Base-by-base conservation (phyloP, 1,140 invertebrate genomes). In the Agraylea sexmaculata region DNA sequence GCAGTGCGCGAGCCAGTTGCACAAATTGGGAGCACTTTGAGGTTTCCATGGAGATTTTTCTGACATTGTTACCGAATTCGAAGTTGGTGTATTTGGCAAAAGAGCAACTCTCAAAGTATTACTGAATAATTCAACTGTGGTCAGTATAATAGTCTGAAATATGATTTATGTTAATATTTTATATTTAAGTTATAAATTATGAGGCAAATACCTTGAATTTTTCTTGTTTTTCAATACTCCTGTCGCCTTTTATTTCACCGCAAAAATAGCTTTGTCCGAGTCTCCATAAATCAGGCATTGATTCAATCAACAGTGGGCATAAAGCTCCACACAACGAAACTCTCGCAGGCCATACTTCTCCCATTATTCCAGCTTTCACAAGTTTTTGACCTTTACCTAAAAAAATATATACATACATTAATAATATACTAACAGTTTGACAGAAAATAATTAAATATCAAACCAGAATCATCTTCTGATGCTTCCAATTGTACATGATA, bases 181-280 rank as follows among this genome's bases (percentile, higher is more conserved):
- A n/a, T 27, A n/a, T 27, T 8, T n/a, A n/a, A 8, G n/a, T n/a
- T n/a, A 27, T 8, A 27, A n/a, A 27, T n/a, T 8, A 27, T 27
- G 8, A 27, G 8, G 8, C 8, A n/a, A n/a, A n/a, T 53, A 80
- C 78, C 65, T 84, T 84, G 49, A 83, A 83, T 46, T 75, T 70
- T 23, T 66, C 58, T 53, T 83, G 77, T 54, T 82, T 80, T 22
- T 71, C 72, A 2, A 69, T 62, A 55, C 85, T 75, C 28, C 83
- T 74, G 40, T 75, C 73, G 1, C 79, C 74, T 47, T 80, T 71
- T 8, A 93, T 56, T 52, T 90, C 85, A 2, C 84, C 86, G 10
- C 76, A 80, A 54, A 93, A 89, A 62, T 93, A 94, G 35, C 82
- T 77, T 56, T 90, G 86, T 2, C 88, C 87, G 2, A 94, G 68